phyloP scores from a whole-genome alignment of 2,113 vertebrate species.

The Callionymus lyra region DNA sequence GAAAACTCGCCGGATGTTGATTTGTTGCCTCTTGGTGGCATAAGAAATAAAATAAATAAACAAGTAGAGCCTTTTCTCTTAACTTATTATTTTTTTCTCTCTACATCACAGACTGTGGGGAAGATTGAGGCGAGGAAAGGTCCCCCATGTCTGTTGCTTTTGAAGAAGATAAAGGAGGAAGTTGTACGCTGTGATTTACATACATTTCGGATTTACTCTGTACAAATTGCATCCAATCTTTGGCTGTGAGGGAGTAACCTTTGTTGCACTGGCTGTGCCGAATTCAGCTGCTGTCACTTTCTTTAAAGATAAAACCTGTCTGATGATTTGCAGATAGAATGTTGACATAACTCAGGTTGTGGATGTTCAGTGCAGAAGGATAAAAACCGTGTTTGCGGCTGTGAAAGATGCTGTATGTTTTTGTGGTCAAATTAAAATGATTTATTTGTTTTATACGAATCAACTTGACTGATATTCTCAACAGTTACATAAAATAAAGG shows the following conservation, averaged over 20 bases:
- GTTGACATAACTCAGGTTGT: background rate
- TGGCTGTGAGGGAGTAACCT: slow-evolving; percentile 12
- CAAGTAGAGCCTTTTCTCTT: slow-evolving; percentile 6
- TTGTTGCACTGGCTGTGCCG: no score
- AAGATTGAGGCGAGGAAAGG: slow-evolving; percentile 11
- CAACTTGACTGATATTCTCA: no score
- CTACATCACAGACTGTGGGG: slow-evolving; percentile 17
- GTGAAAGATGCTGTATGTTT: background rate
- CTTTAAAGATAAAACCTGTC: slow-evolving; percentile 3
- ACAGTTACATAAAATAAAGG: no score
- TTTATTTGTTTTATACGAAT: no score
- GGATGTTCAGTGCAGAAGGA: background rate
- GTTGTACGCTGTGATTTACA: slow-evolving; percentile 27
- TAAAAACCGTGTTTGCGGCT: background rate
- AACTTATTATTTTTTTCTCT: slow-evolving; percentile 18
- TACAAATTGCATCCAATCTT: slow-evolving; percentile 24
- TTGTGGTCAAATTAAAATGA: no score
- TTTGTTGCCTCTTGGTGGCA: slow-evolving; percentile 52
- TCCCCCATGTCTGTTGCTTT: slow-evolving; percentile 34
- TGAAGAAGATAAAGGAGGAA: slow-evolving; percentile 33
- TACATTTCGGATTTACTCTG: slow-evolving; percentile 30
- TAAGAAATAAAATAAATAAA: slow-evolving; percentile 26
- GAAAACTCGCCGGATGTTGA: slow-evolving; percentile 60
- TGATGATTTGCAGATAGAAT: slow-evolving; percentile 1
- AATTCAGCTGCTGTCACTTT: slow-evolving; percentile 1